phyloP scores from a whole-genome alignment of 2,113 vertebrate genomes.

The human region DNA sequence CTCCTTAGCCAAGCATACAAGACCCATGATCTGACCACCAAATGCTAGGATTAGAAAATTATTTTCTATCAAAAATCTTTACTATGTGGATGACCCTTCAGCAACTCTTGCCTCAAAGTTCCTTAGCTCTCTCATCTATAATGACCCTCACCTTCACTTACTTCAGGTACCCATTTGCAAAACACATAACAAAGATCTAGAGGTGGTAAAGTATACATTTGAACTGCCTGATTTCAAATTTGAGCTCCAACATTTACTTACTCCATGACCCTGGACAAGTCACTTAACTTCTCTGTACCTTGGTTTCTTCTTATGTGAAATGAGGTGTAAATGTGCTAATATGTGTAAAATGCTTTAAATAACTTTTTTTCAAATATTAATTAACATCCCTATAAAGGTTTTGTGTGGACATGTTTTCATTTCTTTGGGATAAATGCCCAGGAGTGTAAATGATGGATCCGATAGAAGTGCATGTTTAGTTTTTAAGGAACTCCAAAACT shows the following conservation, averaged over 20 bases:
- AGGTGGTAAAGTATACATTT: neutral
- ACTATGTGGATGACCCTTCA: neutral
- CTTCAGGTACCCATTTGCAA: neutral
- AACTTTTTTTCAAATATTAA: neutral
- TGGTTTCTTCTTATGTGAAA: slow-evolving; percentile 26
- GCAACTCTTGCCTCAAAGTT: slow-evolving; percentile 9
- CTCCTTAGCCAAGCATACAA: neutral
- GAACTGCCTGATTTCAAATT: neutral
- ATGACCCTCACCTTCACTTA: neutral
- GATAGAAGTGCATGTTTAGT: neutral
- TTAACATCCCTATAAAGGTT: neutral
- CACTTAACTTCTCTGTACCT: neutral
- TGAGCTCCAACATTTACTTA: neutral
- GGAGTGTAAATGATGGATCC: neutral
- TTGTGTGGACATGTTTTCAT: slow-evolving; percentile 9
- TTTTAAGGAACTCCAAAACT: neutral
- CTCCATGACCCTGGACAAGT: neutral
- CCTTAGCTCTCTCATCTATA: neutral
- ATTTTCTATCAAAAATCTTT: neutral
- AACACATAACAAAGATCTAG: neutral
- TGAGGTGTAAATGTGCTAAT: neutral
- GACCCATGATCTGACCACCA: neutral
- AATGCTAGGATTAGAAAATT: neutral
- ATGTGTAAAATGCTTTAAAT: neutral
- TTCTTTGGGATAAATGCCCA: slow-evolving; percentile 5